Evolutionary conservation across 2,113 vertebrate genomes (phyloP).

Genomic region (Calonectris borealis): DNA sequence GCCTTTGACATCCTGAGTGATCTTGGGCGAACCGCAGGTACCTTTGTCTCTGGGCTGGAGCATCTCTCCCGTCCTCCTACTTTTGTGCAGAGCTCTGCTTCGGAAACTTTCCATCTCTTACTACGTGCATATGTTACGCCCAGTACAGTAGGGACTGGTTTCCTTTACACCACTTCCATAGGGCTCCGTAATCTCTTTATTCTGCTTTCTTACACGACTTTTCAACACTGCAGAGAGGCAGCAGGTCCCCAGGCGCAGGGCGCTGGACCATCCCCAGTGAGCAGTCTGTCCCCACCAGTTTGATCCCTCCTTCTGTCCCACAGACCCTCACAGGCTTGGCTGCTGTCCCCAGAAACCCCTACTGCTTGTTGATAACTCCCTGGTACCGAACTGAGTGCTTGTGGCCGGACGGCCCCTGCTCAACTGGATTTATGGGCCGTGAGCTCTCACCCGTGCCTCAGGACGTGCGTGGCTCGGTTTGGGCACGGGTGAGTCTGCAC

Average conservation of each 20-base stretch:
- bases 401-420: background rate
- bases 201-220: background rate
- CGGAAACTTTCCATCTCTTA: background rate
- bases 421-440: background rate
- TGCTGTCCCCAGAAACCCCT: background rate
- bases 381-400: background rate
- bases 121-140: background rate
- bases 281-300: background rate
- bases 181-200: background rate
- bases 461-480: fast-evolving
- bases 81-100: background rate
- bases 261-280: background rate
- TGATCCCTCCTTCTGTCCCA: background rate
- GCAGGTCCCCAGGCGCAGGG: background rate
- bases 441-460: background rate
- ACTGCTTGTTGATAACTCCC: background rate
- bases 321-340: background rate
- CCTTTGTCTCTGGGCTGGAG: background rate
- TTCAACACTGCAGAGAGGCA: background rate
- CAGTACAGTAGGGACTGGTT: background rate
- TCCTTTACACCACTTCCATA: background rate
- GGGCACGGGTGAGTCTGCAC: background rate
- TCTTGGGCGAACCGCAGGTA: background rate
- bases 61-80: background rate
- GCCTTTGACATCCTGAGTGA: background rate